Evolutionary conservation across 2,797 vertebrate genomes (phyloP), one percentile per base, ranked within the genome.

Genomic region (Adelosebastes latens): DNA sequence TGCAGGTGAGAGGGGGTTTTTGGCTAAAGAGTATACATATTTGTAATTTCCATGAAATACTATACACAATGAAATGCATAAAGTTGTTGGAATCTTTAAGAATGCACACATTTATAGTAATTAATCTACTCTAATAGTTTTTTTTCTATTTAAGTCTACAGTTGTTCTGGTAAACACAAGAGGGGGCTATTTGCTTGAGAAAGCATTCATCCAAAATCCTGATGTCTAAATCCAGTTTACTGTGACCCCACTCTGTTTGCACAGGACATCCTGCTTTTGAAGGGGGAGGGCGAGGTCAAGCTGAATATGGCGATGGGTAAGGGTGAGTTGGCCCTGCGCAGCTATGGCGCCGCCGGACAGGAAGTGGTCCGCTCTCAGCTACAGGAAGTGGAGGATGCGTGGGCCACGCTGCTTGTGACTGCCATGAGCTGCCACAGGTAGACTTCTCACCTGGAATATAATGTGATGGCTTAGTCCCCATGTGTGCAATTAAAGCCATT

Each of bases 251-350:
- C 67, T 87, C 13, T 88, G 79, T 92, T 88, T 92, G 59, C 24
- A 82, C 93, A 99, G 99, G 99, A 99, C 72, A 98, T 99, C 95
- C 96, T 99, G 86, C 94, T 99, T 90, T 96, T 98, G 95, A 99
- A 98, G 93, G 98, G 98, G 1, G 98, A 99, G 24, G 98, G 98
- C 0, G 99, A 99, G 87, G 97, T 99, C 65, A 99, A 98, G 84
- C 90, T 99, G 87, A 99, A 99, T 78, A 97, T 99, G 96, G 97
- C 97, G 20, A 96, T 98, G 72, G 98, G 98, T 71, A 99, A 99
- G 95, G 97, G 97, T 18, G 98, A 99, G 61, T 93, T 98, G 85
- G 96, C 96, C 36, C 88, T 97, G 81, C 97, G 94, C 88, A 96
- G 96, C 84, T 97, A 96, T 77, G 96, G 93, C 66, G 79, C 91